Base-by-base conservation (phyloP, 2,888 invertebrate species). In the Holacanthella duospinosa region DNA sequence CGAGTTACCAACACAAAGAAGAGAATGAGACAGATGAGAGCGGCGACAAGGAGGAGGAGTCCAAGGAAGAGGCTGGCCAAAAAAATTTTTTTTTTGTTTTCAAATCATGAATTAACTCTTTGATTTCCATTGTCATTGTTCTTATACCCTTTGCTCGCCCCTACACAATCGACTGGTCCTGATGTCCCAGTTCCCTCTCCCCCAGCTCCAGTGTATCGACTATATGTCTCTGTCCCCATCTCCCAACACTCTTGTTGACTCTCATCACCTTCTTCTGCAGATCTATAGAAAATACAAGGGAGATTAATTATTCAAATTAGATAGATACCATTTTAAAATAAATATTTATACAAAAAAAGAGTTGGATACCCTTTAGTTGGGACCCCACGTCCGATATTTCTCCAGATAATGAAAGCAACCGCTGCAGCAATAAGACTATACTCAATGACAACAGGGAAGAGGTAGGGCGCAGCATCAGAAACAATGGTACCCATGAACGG, bases 401-500 rank as follows among this genome's bases (percentile, higher is more conserved):
- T 88, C 94, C 94, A 95, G 91, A 94, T 94, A 60, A 93, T 89
- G 77, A 92, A 94, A 74, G 94, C 87, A 48, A 95, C 93, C 60
- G 93, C 92, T 59, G 94, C 93, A 25, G 93, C 93, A 75, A 96
- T 93, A 69, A 95, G 80, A 67, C 93, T 93, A 79, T 95, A 95
- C 77, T 95, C 92, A 75, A 95, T 91, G 75, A 93, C 93, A 79
- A 94, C 94, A 0, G 95, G 95, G 79, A 91, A 96, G 59, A 95
- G 82, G 78, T 93, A 95, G 0, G 95, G 95, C 12, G 94, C 91
- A 0, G 94, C 89, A 76, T 93, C 93, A 74, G 89, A 85, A 9
- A 93, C 92, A 74, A 93, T 92, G 57, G 86, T 88, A 55, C 93
- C 93, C 92, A 93, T 93, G 74, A 91, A 92, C 59, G 63, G 28